These are phyloP conservation scores for Styela plicata DNA, from an alignment of 23 tunicate genomes.

Conservation along the genomic window DNA sequence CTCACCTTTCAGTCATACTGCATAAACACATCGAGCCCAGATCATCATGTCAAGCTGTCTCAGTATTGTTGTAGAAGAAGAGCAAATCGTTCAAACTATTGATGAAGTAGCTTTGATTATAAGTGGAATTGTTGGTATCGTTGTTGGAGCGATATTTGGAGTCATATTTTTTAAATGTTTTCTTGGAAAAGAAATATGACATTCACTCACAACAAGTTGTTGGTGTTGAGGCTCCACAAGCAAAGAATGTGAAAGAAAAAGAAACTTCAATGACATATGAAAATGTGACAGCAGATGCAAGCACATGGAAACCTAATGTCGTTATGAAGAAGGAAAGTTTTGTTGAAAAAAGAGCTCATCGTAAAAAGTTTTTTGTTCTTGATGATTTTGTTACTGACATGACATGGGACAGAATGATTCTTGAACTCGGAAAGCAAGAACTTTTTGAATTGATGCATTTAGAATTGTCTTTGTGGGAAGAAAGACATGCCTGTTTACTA, in stretches of 20 bases:
- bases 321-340: background rate
- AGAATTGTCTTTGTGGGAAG: slow-evolving; percentile 14
- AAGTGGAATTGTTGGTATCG: slow-evolving; percentile 7
- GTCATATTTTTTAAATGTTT: background rate
- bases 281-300: background rate
- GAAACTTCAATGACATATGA: background rate
- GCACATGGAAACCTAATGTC: background rate
- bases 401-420: slow-evolving; percentile 14
- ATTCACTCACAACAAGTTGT: background rate
- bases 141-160: slow-evolving; percentile 9
- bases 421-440: background rate
- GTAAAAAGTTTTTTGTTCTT: background rate
- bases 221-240: background rate
- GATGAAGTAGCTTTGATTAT: background rate
- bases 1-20: no score
- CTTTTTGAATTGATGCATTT: background rate
- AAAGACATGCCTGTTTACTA: slow-evolving; percentile 1
- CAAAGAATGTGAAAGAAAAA: background rate
- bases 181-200: background rate
- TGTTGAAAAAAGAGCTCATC: background rate
- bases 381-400: slow-evolving; percentile 2
- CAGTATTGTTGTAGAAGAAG: background rate
- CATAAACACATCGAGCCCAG: no score
- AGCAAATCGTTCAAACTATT: background rate
- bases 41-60: slow-evolving; percentile 13